Evolutionary conservation across 2,888 invertebrate genomes (phyloP).

Genomic region (Metallyticus violacea): DNA sequence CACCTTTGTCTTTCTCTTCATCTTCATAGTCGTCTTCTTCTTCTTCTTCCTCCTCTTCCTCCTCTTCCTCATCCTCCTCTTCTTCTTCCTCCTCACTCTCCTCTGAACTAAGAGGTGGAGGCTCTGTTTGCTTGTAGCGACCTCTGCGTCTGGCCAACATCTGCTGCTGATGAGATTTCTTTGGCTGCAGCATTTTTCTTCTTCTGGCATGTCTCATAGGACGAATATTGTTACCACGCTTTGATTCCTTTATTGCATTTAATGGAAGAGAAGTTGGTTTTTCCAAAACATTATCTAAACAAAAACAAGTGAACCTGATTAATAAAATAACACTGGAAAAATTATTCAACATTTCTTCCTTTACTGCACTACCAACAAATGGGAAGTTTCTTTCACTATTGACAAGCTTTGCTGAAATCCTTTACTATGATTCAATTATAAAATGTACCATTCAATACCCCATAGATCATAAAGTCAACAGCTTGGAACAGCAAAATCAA

Average conservation of each 20-base stretch:
- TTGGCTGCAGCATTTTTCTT: slow-evolving; percentile 28
- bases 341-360: too few species aligned
- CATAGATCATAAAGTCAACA: too few species aligned
- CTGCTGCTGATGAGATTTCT: slow-evolving; percentile 11
- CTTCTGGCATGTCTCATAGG: slow-evolving; percentile 12
- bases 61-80: slow-evolving; percentile 38
- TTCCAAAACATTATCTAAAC: neutral
- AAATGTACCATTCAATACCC: too few species aligned
- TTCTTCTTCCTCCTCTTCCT: slow-evolving; percentile 35
- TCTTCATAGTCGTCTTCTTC: slow-evolving; percentile 31
- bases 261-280: neutral
- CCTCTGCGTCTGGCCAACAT: neutral
- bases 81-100: slow-evolving; percentile 15
- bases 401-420: too few species aligned
- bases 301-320: neutral
- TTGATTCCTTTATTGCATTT: neutral
- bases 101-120: neutral
- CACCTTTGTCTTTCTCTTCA: neutral
- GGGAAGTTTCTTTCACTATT: too few species aligned
- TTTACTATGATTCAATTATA: too few species aligned
- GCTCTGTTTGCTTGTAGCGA: neutral
- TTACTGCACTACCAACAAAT: too few species aligned
- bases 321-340: too few species aligned
- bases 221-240: neutral
- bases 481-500: too few species aligned